Evolutionary conservation across 2,888 invertebrate genomes (phyloP), one percentile per base, ranked within the genome.

Genomic region (Neoitamus cyanurus): DNA sequence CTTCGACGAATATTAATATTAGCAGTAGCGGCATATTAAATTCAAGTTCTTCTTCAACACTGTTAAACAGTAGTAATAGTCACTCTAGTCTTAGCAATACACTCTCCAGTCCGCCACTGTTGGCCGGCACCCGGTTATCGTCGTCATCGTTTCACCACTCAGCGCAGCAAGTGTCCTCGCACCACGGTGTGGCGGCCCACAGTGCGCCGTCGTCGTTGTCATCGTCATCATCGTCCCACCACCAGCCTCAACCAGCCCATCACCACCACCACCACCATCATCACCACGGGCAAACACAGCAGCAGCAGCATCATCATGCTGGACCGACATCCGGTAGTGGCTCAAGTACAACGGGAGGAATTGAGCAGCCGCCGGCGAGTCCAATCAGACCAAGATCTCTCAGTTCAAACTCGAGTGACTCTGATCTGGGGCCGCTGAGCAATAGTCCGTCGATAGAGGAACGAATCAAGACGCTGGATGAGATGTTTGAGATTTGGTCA

Each of bases 401-500:
- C 2, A 96, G 96, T 87, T 96, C 96, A 25, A 95, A 95, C 89
- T 94, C 94, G 72, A 94, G 94, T 84, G 95, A 95, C 89, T 95
- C 95, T 83, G 94, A 94, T 86, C 92, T 92, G 20, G 94, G 94
- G 2, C 93, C 94, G 9, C 78, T 85, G 3, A 92, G 92, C 0
- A 94, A 94, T 85, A 95, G 95, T 88, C 96, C 96, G 2, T 95
- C 95, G 30, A 93, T 98, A 87, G 98, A 98, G 89, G 98, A 98
- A 90, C 93, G 98, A 87, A 97, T 99, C 88, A 94, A 96, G 87
- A 97, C 96, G 83, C 93, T 99, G 85, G 98, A 98, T 91, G 98
- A 98, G 90, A 97, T 97, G 90, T 97, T 98, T 89, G 97, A 97
- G 89, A 95, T 96, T 88, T 97, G 97, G 97, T 96, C 96, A 58